phyloP scores from a whole-genome alignment of 2,888 invertebrate genomes.

The Mesoligia furuncula region DNA sequence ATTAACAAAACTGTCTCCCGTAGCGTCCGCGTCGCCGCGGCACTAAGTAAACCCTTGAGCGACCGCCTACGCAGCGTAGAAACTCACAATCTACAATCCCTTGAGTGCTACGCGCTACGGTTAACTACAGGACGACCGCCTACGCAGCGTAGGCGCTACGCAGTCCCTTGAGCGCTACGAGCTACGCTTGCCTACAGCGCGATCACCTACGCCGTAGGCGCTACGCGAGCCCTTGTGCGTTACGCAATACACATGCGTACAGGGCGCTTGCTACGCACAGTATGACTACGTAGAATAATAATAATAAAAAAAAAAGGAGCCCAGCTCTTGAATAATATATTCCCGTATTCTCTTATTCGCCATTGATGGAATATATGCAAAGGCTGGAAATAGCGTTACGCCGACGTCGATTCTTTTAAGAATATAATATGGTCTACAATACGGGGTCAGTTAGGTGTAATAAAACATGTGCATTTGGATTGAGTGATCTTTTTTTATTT shows the following conservation, averaged over 20 bases:
- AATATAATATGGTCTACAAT: background rate
- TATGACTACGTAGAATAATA: background rate
- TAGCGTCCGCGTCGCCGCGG: too few relatives aligned
- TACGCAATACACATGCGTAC: too few relatives aligned
- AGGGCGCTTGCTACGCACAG: background rate
- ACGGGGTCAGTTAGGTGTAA: background rate
- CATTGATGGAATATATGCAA: background rate
- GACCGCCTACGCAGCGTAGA: background rate
- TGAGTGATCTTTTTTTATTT: too few relatives aligned
- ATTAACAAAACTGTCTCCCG: background rate
- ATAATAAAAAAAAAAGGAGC: too few relatives aligned
- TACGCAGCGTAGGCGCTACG: constrained; percentile 13
- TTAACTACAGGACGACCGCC: background rate
- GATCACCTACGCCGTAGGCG: constrained; percentile 3
- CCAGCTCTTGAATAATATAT: background rate
- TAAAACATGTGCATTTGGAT: too few relatives aligned
- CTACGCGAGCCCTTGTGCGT: constrained; percentile 9
- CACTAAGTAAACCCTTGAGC: background rate
- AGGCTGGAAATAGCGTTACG: background rate
- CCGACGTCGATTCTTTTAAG: background rate
- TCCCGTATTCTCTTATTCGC: background rate
- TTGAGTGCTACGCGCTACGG: constrained; percentile 5
- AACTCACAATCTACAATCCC: background rate
- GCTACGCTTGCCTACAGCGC: background rate
- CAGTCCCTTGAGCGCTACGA: constrained; percentile 8